These are phyloP conservation scores for Pterobdella sp. DNA, from an alignment of 2,888 invertebrate genomes.

Conservation along the genomic window DNA sequence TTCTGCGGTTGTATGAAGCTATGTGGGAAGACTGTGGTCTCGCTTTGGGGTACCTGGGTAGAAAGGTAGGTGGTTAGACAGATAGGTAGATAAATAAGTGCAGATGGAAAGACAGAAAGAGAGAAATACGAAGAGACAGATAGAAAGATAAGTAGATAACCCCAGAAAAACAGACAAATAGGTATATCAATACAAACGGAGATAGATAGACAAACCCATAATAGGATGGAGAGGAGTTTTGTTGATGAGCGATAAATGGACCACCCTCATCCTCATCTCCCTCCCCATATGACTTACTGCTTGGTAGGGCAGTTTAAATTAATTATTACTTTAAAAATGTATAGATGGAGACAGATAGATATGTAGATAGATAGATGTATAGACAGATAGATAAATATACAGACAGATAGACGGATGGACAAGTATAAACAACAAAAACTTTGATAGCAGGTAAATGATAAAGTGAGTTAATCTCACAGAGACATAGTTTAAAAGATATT, in stretches of 20 bases:
- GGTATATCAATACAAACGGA: background rate
- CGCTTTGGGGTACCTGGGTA: background rate
- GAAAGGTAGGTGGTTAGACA: too few relatives aligned
- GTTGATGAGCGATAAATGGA: slow-evolving; percentile 35
- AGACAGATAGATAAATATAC: background rate
- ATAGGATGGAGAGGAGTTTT: slow-evolving; percentile 35
- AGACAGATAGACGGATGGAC: background rate
- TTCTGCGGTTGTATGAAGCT: slow-evolving; percentile 26
- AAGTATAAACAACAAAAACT: background rate
- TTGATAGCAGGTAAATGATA: background rate
- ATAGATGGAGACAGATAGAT: too few relatives aligned
- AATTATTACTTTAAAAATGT: too few relatives aligned
- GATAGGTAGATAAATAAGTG: background rate
- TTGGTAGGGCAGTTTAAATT: too few relatives aligned
- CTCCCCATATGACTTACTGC: slow-evolving; percentile 37
- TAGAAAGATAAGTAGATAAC: background rate
- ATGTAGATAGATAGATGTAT: background rate
- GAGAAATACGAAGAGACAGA: background rate
- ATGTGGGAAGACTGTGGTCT: slow-evolving; percentile 23
- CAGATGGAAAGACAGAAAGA: background rate
- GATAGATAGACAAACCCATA: slow-evolving; percentile 35
- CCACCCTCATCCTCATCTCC: slow-evolving; percentile 36
- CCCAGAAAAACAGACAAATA: background rate
- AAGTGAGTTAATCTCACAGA: background rate
- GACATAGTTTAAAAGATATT: background rate